Evolutionary conservation across 2,113 vertebrate genomes (phyloP), one percentile per base, ranked within the genome.

Genomic region (Dicrurus megarhynchus): DNA sequence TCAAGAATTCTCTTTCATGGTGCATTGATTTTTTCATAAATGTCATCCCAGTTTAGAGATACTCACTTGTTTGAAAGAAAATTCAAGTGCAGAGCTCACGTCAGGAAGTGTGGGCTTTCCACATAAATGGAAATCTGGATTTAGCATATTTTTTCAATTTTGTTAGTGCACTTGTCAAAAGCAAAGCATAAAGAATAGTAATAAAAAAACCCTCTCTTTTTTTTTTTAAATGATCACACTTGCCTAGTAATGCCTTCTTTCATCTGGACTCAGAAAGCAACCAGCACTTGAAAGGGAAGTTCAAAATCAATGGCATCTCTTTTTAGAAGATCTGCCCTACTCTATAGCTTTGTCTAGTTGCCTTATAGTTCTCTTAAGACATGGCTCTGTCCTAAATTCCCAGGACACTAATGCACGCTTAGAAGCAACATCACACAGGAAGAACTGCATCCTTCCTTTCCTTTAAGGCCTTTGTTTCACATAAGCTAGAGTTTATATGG

Each of bases 41-140:
- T 85, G 27, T 77, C 69, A 70, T 55, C 69, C 28, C n/a, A 85
- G 57, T 82, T 90, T 95, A 70, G 57, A 77, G 42, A 89, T 53
- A 95, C 69, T 91, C 19, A 70, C 46, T 89, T 77, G 20, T 82
- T 71, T 94, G 61, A 88, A 94, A 93, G 50, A 84, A 94, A 93
- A 82, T 55, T 27, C n/a, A 78, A 92, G 47, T 46, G 49, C 28
- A 83, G 60, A 94, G 30, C 20, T 88, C 21, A 19, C 53, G 35
- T 57, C 33, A 80, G 50, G 55, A 92, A 77, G 16, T 41, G 9
- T 27, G 32, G 16, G 19, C 64, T 85, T 75, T 75, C 27, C 27
- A 80, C 14, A 69, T 27, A 69, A 76, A 61, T 15, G 23, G 19
- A 90, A 83, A 80, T 50, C 10, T 57, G 20, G 19, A 76, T 46